Conservation (phyloP, 2,797 vertebrate species). For the Peromyscus eremicus region DNA sequence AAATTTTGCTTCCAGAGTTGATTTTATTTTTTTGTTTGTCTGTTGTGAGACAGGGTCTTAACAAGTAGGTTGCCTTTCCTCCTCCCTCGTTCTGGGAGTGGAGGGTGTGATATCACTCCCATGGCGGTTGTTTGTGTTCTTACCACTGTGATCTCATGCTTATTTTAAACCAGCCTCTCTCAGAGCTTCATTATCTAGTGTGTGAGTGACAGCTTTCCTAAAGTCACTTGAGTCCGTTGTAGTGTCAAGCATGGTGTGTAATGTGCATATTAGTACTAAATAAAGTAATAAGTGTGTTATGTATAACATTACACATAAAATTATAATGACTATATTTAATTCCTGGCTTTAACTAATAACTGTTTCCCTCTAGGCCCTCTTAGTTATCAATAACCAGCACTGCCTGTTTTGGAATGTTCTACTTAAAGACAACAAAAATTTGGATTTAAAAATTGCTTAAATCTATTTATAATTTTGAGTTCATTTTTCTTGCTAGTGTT, state of each 20-base stretch:
- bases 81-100: not conserved
- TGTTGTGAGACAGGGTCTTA: not conserved
- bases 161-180: conserved; percentile 12
- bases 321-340: conserved; percentile 50
- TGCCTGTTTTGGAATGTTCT: conserved; percentile 63
- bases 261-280: conserved; percentile 9
- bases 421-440: conserved; percentile 69
- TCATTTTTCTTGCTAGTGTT: conserved; percentile 64
- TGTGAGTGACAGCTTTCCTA: conserved; percentile 26
- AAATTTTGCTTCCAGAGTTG: not conserved
- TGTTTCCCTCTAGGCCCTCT: conserved; percentile 22
- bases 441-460: conserved; percentile 56
- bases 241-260: not conserved
- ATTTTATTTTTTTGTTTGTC: not conserved
- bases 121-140: not conserved
- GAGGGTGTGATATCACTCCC: not conserved
- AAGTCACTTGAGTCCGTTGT: conserved; percentile 44
- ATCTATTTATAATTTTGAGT: conserved; percentile 73
- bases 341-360: conserved; percentile 62
- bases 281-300: conserved; percentile 43
- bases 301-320: not conserved
- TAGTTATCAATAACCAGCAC: conserved; percentile 18
- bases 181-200: not conserved
- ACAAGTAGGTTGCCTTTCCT: not conserved
- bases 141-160: conserved; percentile 40